A percentile compares a stretch with the other conserved stretches of the same genome.
phyloP scores from a whole-genome alignment of 2,113 vertebrate genomes.

The Lonchura striata region DNA sequence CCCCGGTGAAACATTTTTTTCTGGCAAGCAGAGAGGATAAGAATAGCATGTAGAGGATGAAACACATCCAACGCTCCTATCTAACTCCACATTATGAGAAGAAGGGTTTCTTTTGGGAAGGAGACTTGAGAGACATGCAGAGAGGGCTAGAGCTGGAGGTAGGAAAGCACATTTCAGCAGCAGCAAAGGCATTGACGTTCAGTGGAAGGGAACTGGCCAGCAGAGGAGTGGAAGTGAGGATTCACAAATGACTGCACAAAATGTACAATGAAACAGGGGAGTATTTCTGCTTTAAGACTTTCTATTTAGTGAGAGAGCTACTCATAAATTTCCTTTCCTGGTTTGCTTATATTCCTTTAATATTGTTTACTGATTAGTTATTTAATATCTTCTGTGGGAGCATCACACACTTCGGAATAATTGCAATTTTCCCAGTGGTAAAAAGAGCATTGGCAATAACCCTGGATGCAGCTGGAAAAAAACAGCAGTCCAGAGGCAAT shows the following conservation, averaged over 20 bases:
- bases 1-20: background rate
- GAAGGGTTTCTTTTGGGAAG: background rate
- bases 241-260: background rate
- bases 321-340: background rate
- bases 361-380: background rate
- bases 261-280: accelerated
- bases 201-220: background rate
- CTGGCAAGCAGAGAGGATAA: background rate
- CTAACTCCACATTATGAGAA: background rate
- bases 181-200: accelerated
- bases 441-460: background rate
- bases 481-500: background rate
- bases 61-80: background rate
- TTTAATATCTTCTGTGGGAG: background rate
- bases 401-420: background rate
- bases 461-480: background rate
- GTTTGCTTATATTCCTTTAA: background rate
- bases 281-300: background rate
- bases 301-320: background rate
- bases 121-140: background rate
- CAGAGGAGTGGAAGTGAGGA: background rate
- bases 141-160: background rate
- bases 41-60: background rate
- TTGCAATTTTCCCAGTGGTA: background rate
- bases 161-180: background rate